A percentile compares a stretch with the other conserved stretches of the same genome.
Evolutionary conservation across 1,140 invertebrate species (phyloP).

Genomic region (Nasonia giraulti): DNA sequence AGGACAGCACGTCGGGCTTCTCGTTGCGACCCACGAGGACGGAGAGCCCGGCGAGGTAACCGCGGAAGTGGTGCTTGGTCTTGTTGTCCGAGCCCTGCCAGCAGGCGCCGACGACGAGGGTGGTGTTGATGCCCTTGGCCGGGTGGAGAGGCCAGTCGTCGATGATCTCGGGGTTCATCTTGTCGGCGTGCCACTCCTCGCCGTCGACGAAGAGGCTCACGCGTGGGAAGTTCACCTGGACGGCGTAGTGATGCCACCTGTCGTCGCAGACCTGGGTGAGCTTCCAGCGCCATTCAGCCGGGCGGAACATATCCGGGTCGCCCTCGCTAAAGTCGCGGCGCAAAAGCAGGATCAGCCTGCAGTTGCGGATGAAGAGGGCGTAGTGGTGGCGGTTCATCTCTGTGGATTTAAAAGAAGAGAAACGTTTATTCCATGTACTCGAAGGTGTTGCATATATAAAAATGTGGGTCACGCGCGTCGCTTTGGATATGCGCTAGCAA

Average conservation of each 20-base stretch:
- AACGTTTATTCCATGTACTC: neutral
- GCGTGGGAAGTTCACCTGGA: constrained; percentile 93
- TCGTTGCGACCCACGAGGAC: constrained; percentile 87
- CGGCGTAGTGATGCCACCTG: constrained; percentile 98
- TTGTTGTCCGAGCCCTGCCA: constrained; percentile 96
- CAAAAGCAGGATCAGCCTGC: constrained; percentile 93
- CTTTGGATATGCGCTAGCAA: neutral
- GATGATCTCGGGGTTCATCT: constrained; percentile 96
- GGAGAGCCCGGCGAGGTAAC: constrained; percentile 90
- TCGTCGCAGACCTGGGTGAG: constrained; percentile 94
- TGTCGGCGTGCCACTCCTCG: constrained; percentile 82
- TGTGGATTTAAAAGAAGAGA: constrained; percentile 69
- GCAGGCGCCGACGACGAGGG: constrained; percentile 95
- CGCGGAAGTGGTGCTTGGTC: constrained; percentile 91
- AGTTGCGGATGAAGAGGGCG: constrained; percentile 96
- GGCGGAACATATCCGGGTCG: constrained; percentile 95
- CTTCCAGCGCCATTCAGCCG: constrained; percentile 98
- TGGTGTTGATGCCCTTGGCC: constrained; percentile 94
- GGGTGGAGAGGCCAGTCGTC: constrained; percentile 99
- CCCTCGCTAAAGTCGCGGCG: constrained; percentile 94
- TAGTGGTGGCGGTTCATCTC: constrained; percentile 99
- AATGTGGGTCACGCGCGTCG: neutral
- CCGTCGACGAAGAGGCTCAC: constrained; percentile 94
- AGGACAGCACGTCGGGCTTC: constrained; percentile 86
- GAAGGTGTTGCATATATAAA: neutral